Base-by-base conservation (phyloP, 2,113 vertebrate genomes). In the Menidia beryllina region DNA sequence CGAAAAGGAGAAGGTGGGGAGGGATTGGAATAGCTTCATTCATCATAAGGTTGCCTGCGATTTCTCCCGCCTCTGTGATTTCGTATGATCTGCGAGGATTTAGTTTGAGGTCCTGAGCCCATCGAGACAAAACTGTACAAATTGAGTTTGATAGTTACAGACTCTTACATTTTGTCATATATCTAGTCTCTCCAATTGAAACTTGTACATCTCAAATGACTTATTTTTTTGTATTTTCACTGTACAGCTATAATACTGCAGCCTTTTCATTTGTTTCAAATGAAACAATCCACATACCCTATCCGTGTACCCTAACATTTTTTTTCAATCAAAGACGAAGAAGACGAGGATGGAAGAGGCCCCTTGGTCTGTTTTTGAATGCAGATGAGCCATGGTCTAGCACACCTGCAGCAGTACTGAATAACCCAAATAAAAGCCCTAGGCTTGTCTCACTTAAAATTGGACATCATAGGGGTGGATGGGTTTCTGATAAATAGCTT, bases 21-120 rank as follows among this genome's bases (percentile, higher is more conserved):
- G 70, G 82, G 85, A 86, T 68, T 84, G 81, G 54, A 88, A 88
- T 82, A 81, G 87, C 84, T 88, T 89, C 85, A 92, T 92, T 92
- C 86, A 87, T 91, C 89, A 90, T 85, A 73, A 77, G 79, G 83
- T 83, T 81, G 82, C 72, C 73, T 72, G 70, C 53, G 60, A 90
- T 86, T 75, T 70, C 72, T 81, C 77, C 68, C 68, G 57, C 79
- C 85, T 85, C 79, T 89, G 81, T 89, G 85, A 90, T 89, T 89
- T 86, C 71, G 52, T 75, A 83, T 84, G 85, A 89, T 91, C 89
- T 86, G 72, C 69, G 79, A 81, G 83, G 88, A 86, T 90, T 91
- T 85, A 75, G 75, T 84, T 79, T 69, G 77, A 86, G 71, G 76
- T 83, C 78, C 70, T 67, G 73, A 83, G 78, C 83, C 83, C 79